A percentile compares a stretch with the other conserved stretches of the same genome.
Conservation (phyloP, 2,113 vertebrate species). For the Nettapus auritus region DNA sequence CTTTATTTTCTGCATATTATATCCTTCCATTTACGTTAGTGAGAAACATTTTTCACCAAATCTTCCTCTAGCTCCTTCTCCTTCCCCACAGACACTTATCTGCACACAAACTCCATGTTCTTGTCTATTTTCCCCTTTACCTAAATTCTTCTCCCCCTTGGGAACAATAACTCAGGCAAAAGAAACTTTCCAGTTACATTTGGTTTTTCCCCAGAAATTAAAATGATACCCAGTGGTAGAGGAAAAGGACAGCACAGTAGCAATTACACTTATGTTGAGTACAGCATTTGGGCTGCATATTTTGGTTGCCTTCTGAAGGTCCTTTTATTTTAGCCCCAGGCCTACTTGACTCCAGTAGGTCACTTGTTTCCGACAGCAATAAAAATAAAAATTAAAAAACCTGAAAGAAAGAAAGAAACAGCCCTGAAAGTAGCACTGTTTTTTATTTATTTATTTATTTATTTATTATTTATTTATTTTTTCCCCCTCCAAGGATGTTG, state of each 20-base stretch:
- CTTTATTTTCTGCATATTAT: neutral
- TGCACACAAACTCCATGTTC: neutral
- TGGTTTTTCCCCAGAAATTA: conserved; percentile 40
- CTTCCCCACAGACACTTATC: neutral
- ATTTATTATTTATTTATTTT: too few species aligned
- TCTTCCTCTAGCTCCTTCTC: neutral
- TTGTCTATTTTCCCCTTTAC: conserved; percentile 2
- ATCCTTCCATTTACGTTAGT: neutral
- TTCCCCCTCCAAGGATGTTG: neutral
- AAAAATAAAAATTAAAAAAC: conserved; percentile 27
- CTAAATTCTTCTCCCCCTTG: neutral
- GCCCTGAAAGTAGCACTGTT: neutral
- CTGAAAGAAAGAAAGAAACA: neutral
- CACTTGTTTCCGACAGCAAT: conserved; percentile 60
- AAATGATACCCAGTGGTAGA: neutral
- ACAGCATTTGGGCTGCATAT: conserved; percentile 45
- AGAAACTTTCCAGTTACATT: conserved; percentile 42
- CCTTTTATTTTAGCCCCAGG: conserved; percentile 59
- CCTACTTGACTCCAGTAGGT: conserved; percentile 57
- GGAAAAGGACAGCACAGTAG: neutral
- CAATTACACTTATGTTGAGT: conserved; percentile 17
- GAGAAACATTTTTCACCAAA: neutral
- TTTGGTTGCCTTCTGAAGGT: conserved; percentile 51
- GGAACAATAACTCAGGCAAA: neutral
- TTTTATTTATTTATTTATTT: too few species aligned